Conservation (phyloP, 2,797 vertebrate genomes). For the Oceanodroma leucorhoa region DNA sequence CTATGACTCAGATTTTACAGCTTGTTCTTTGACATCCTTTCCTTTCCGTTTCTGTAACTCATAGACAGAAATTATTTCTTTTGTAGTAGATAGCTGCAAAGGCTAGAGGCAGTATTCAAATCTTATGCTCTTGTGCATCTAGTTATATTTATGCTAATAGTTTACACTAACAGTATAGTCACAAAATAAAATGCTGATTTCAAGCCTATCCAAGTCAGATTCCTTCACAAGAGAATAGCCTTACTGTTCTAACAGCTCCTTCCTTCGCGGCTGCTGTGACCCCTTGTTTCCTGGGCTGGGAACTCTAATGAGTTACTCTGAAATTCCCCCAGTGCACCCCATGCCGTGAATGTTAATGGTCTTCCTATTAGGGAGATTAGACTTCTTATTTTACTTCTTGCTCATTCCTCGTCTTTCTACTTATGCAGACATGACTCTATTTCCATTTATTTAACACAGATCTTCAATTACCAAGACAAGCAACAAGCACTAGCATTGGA, state of each 20-base stretch:
- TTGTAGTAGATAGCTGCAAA: background rate
- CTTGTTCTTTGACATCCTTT: background rate
- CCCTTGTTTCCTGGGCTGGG: background rate
- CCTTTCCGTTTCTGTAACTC: background rate
- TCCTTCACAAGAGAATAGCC: background rate
- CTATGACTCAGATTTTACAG: background rate
- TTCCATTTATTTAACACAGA: background rate
- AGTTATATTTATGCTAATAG: background rate
- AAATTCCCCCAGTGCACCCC: background rate
- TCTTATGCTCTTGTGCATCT: background rate
- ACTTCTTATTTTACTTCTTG: slow-evolving; percentile 9
- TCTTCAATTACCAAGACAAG: background rate
- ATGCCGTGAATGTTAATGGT: background rate
- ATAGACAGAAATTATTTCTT: background rate
- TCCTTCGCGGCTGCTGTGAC: background rate
- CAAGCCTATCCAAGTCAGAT: background rate
- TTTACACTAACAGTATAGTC: background rate
- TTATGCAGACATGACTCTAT: background rate
- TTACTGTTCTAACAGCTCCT: background rate
- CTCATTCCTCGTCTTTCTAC: background rate
- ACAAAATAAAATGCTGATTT: background rate
- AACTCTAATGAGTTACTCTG: background rate
- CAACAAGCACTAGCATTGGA: background rate
- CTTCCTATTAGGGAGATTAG: background rate
- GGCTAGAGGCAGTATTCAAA: background rate